Base-by-base conservation (phyloP, 2,797 vertebrate genomes). In the Sebastiscus albofasciatus region DNA sequence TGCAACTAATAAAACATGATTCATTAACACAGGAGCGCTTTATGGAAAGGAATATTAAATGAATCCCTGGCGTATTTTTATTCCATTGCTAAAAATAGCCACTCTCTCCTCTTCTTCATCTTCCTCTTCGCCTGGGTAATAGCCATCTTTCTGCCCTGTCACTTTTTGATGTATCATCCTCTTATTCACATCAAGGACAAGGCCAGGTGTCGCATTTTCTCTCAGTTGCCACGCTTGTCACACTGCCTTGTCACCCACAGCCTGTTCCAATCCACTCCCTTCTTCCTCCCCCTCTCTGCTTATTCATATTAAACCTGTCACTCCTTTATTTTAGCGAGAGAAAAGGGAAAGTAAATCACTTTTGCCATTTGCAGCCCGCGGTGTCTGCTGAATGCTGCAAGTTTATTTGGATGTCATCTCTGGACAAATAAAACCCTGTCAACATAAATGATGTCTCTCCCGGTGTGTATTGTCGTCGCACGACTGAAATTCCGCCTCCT, bases 161-260 rank as follows among this genome's bases (percentile, higher is more conserved):
- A 92, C 83, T 87, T 93, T 90, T 77, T 95, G 93, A 95, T 94
- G 81, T 84, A 92, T 94, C 91, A 88, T 92, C 90, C 89, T 90
- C 89, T 93, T 92, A 90, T 87, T 92, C 92, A 90, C 90, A 92
- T 93, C 94, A 94, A 95, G 93, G 93, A 95, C 92, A 87, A 91
- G 94, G 91, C 91, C 93, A 94, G 93, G 94, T 94, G 93, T 90
- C 67, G 69, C 89, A 86, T 94, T 93, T 89, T 92, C 86, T 86
- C 88, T 86, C 78, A 14, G 88, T 83, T 87, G 84, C 88, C 87
- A 82, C 78, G 75, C 89, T 93, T 88, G 92, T 94, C 93, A 91
- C 90, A 83, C 68, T 46, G 75, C 80, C 89, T 85, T 80, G 90
- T 93, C 92, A 87, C 84, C 91, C 76, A 22, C 85, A 84, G 87